These are phyloP conservation scores for Meda fulgida DNA, from an alignment of 2,797 vertebrate genomes.

Conservation along the genomic window DNA sequence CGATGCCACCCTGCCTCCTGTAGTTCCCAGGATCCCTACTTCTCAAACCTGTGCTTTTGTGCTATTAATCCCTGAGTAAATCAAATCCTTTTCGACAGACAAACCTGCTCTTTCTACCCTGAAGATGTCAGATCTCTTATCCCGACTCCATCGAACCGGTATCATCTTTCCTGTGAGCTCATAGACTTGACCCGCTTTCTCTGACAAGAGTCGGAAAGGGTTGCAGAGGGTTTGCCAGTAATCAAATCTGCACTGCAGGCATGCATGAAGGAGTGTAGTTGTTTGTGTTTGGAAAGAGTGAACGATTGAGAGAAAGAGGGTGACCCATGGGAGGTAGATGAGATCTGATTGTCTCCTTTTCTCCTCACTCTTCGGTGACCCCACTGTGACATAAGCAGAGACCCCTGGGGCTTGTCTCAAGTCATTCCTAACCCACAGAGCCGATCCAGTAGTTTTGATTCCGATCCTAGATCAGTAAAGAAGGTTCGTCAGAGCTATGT, in stretches of 20 bases:
- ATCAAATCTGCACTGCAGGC: constrained; percentile 73
- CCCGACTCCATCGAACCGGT: constrained; percentile 65
- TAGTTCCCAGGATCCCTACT: constrained; percentile 57
- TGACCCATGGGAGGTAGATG: constrained; percentile 46
- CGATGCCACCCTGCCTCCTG: constrained; percentile 46
- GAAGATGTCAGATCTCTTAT: constrained; percentile 65
- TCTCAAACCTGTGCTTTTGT: constrained; percentile 51
- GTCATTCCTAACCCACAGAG: constrained; percentile 41
- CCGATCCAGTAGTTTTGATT: neutral
- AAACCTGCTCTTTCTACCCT: constrained; percentile 57
- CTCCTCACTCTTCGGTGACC: constrained; percentile 45
- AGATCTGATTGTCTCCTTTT: constrained; percentile 52
- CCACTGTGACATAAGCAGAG: constrained; percentile 43
- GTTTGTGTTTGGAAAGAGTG: constrained; percentile 63
- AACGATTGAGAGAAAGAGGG: constrained; percentile 58
- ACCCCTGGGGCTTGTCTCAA: constrained; percentile 49
- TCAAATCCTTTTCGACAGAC: constrained; percentile 70
- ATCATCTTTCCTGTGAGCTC: constrained; percentile 71
- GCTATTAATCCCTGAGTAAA: constrained; percentile 68
- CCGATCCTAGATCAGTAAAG: neutral
- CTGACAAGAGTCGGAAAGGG: constrained; percentile 70
- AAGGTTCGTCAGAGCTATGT: constrained; percentile 28
- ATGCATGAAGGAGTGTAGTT: constrained; percentile 63
- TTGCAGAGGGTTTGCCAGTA: constrained; percentile 73
- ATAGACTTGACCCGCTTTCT: constrained; percentile 74